Evolutionary conservation across 2,113 vertebrate genomes (phyloP).

Genomic region (Rana temporaria): DNA sequence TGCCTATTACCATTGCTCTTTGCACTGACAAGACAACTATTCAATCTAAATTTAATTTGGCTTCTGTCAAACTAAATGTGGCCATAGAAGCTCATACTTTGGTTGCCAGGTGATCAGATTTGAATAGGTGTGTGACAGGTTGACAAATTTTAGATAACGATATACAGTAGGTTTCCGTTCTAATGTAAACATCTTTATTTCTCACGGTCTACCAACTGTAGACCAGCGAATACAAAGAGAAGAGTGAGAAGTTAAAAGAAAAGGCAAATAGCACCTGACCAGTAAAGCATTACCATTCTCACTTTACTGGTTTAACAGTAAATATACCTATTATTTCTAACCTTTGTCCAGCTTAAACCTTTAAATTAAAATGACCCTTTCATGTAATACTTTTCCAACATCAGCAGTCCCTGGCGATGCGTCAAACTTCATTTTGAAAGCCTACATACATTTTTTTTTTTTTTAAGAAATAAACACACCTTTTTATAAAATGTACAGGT

Average conservation of each 20-base stretch:
- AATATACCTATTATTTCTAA: conserved; percentile 2
- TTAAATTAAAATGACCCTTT: conserved; percentile 12
- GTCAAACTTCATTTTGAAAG: conserved; percentile 11
- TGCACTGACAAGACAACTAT: too few relatives aligned
- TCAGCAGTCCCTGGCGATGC: conserved; percentile 5
- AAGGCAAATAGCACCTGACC: conserved; percentile 23
- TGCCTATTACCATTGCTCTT: too few relatives aligned
- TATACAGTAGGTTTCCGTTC: background rate
- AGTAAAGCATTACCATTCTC: conserved; percentile 15
- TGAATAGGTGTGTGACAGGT: background rate
- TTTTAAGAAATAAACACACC: too few relatives aligned
- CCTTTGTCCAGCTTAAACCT: background rate
- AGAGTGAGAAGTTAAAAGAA: background rate
- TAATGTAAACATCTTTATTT: background rate
- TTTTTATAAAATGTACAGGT: too few relatives aligned
- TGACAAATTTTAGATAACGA: too few relatives aligned
- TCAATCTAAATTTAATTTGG: too few relatives aligned
- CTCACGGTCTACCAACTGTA: background rate
- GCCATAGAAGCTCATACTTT: background rate
- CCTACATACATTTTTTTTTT: too few relatives aligned
- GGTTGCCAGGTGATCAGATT: background rate
- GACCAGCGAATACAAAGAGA: too few relatives aligned
- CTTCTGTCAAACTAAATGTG: background rate
- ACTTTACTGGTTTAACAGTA: conserved; percentile 11
- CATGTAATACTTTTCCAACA: background rate